Evolutionary conservation across 2,888 invertebrate species (phyloP).

Genomic region (Matsumyia berberina): DNA sequence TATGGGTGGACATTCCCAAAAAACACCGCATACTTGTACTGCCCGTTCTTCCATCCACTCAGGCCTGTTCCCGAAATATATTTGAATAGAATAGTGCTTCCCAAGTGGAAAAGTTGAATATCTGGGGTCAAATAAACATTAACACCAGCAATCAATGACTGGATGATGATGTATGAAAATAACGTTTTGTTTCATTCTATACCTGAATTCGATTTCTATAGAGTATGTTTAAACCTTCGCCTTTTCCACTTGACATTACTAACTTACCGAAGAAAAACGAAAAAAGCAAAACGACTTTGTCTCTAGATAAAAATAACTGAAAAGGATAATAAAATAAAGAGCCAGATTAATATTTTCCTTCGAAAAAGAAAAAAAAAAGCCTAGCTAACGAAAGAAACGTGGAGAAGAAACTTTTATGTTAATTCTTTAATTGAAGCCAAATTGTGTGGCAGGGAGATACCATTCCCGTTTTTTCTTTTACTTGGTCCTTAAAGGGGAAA

Average conservation of each 20-base stretch:
- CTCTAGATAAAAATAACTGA: slow-evolving; percentile 15
- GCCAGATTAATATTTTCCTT: slow-evolving; percentile 22
- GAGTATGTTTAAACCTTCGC: neutral
- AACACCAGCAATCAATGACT: too few relatives aligned
- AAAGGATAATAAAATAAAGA: slow-evolving; percentile 37
- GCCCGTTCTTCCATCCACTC: too few relatives aligned
- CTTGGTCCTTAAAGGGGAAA: neutral
- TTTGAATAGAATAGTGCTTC: too few relatives aligned
- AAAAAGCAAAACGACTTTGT: slow-evolving; percentile 18
- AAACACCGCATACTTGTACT: too few relatives aligned
- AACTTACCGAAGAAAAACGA: too few relatives aligned
- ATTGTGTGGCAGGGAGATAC: slow-evolving; percentile 32
- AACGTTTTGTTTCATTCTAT: too few relatives aligned
- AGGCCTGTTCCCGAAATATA: too few relatives aligned
- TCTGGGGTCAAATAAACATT: too few relatives aligned
- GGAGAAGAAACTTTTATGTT: slow-evolving; percentile 45
- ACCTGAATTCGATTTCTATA: neutral
- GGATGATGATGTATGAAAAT: too few relatives aligned
- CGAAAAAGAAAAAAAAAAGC: neutral
- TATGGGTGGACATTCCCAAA: too few relatives aligned
- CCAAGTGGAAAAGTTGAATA: too few relatives aligned
- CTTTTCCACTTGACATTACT: slow-evolving; percentile 2
- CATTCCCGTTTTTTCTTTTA: slow-evolving; percentile 1
- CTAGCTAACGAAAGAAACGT: slow-evolving; percentile 11
- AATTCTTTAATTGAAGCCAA: slow-evolving; percentile 54